These are phyloP conservation scores for Himalopsyche japonica DNA, from an alignment of 2,888 invertebrate species.

Conservation along the genomic window DNA sequence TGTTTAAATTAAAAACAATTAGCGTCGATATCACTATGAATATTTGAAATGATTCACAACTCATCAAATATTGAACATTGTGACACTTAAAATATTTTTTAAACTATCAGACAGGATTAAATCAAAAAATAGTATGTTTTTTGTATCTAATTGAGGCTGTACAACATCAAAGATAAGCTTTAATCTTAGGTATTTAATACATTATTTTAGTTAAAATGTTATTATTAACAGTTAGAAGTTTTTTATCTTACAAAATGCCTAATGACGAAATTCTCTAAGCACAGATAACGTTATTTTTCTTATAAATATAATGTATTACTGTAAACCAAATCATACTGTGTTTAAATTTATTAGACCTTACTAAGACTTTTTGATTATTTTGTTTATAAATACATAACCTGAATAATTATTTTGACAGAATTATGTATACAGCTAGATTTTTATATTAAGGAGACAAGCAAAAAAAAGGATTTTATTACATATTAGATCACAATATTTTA, in stretches of 20 bases:
- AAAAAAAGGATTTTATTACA: background rate
- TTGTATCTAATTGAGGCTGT: constrained; percentile 7
- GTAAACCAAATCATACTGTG: background rate
- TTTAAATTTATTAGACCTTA: background rate
- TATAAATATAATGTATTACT: background rate
- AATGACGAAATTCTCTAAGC: background rate
- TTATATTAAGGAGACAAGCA: background rate
- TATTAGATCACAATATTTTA: background rate
- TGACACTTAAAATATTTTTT: too few relatives aligned
- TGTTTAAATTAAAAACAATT: too few relatives aligned
- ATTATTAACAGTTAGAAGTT: background rate
- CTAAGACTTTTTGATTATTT: background rate
- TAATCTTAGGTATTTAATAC: background rate
- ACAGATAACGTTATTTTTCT: background rate
- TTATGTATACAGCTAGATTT: background rate
- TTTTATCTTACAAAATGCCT: constrained; percentile 1
- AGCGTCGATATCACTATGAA: too few relatives aligned
- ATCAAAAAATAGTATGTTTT: background rate
- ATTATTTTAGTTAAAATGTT: background rate
- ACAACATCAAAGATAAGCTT: constrained; percentile 24
- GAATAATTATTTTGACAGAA: background rate
- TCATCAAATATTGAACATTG: too few relatives aligned
- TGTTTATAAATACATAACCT: background rate
- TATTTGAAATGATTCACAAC: too few relatives aligned
- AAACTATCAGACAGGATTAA: too few relatives aligned